phyloP scores from a whole-genome alignment of 2,113 vertebrate species.

The Aspidoscelis tigris region DNA sequence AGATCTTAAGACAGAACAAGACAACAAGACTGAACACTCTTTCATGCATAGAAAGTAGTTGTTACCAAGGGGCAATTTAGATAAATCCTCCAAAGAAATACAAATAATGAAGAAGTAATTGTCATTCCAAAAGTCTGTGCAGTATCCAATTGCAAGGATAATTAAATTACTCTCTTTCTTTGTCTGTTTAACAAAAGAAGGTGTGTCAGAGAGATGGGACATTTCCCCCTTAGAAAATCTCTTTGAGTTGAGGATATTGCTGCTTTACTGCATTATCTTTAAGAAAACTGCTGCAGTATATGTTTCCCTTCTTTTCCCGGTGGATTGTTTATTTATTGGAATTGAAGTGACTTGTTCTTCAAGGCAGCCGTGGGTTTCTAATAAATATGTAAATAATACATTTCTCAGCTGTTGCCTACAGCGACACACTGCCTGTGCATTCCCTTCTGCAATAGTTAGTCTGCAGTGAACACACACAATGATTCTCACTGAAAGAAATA shows the following conservation, averaged over 20 bases:
- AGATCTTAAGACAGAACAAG: constrained; percentile 33
- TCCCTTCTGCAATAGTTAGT: constrained; percentile 40
- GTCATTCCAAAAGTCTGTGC: constrained; percentile 69
- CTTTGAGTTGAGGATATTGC: constrained; percentile 62
- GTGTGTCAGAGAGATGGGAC: constrained; percentile 53
- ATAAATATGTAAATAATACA: constrained; percentile 86
- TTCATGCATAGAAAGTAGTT: constrained; percentile 53
- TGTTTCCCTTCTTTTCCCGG: constrained; percentile 76
- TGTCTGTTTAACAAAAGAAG: constrained; percentile 62
- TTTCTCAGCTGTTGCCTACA: constrained; percentile 66
- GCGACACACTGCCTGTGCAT: constrained; percentile 43
- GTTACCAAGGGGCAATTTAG: constrained; percentile 61
- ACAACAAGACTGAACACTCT: constrained; percentile 48
- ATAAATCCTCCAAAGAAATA: constrained; percentile 58
- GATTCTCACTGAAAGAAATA: constrained; percentile 20
- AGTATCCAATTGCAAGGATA: constrained; percentile 71
- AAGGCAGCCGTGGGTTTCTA: constrained; percentile 78
- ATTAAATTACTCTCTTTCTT: constrained; percentile 74
- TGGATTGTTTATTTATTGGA: constrained; percentile 87
- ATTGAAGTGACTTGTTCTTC: constrained; percentile 76
- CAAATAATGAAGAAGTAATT: constrained; percentile 75
- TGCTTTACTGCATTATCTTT: constrained; percentile 63
- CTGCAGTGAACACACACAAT: constrained; percentile 50
- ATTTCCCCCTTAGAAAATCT: constrained; percentile 55
- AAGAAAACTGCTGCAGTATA: constrained; percentile 66